These are phyloP conservation scores for Canis aureus DNA, from an alignment of 2,113 vertebrate species.

Conservation along the genomic window DNA sequence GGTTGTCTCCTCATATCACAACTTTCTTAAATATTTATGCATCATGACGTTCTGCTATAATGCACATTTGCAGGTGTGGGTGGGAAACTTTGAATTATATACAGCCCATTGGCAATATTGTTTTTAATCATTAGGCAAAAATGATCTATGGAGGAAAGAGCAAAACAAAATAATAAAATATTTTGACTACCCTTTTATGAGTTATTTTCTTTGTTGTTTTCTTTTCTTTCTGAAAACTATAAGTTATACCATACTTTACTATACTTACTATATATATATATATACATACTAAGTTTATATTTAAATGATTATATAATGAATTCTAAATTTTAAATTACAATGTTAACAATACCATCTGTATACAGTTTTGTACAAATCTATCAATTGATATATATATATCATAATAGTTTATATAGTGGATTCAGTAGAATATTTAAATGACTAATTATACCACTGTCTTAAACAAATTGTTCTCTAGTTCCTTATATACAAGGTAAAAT, in stretches of 20 bases:
- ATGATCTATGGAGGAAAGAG: neutral
- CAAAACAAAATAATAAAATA: neutral
- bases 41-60: no score
- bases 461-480: neutral
- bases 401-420: neutral
- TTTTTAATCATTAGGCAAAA: neutral
- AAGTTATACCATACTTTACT: neutral
- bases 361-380: neutral
- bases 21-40: neutral
- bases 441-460: no score
- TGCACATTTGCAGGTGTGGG: neutral
- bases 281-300: neutral
- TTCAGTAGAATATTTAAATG: neutral
- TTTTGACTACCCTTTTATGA: neutral
- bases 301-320: neutral
- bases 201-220: neutral
- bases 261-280: neutral
- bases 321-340: neutral
- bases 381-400: neutral
- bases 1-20: conserved; percentile 41
- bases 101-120: neutral
- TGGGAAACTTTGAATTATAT: neutral
- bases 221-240: neutral
- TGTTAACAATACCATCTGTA: neutral
- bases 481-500: neutral